Evolutionary conservation across 2,797 vertebrate genomes (phyloP), one percentile per base, ranked within the genome.

Genomic region (Vireo griseus): DNA sequence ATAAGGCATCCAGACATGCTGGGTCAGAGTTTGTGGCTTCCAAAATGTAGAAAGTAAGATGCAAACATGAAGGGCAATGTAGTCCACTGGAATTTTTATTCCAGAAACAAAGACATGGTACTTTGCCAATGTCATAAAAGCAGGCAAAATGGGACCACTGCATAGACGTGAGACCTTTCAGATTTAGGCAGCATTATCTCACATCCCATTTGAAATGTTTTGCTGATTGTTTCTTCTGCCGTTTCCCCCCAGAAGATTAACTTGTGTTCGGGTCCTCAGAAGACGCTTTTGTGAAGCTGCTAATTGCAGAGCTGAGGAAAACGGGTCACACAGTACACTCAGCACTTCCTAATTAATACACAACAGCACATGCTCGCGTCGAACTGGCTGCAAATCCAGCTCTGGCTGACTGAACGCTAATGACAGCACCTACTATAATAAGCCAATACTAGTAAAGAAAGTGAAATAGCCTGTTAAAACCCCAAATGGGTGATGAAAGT

Each of bases 251-350:
- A 63, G 45, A 95, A 97, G 96, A 94, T 95, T 97, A 96, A 96
- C 83, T 97, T 95, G 78, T 61, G 82, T 73, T 94, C 9, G 3
- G 54, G 90, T 92, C 90, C 95, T 97, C 88, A 88, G 95, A 95
- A 95, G 96, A 97, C 37, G 76, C 87, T 94, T 96, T 87, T 79
- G 63, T 96, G 96, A 97, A 96, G 96, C 84, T 94, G 92, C 92
- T 97, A 97, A 97, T 97, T 97, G 93, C 47, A 45, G 91, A 95
- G 89, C 86, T 92, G 95, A 95, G 91, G 63, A 96, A 95, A 97
- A 86, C n/a, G 75, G 94, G 83, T 96, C 96, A 95, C 86, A 42
- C 89, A 63, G 73, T 66, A 71, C 39, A 39, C 88, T 97, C 91
- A 88, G 88, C 86, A 89, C 87, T 96, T 97, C 81, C 95, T 97